Evolutionary conservation across 1,140 invertebrate genomes (phyloP).

Genomic region (Wasmannia auropunctata): DNA sequence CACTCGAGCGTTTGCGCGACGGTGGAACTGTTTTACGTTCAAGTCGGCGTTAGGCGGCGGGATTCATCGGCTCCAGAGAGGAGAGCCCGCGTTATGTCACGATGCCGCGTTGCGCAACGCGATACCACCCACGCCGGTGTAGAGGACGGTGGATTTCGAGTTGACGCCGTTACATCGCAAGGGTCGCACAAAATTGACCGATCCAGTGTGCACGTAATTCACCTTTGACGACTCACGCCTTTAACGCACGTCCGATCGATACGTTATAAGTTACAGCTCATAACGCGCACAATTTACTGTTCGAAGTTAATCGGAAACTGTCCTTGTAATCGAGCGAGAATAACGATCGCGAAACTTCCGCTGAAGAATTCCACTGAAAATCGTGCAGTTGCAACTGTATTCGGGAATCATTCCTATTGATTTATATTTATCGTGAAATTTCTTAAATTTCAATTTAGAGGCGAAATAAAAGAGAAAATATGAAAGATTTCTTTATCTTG

Average conservation of each 20-base stretch:
- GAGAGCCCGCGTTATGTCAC: slow-evolving; percentile 26
- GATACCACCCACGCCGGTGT: slow-evolving; percentile 2
- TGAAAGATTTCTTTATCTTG: neutral
- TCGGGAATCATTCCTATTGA: neutral
- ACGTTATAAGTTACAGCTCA: neutral
- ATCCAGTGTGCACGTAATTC: neutral
- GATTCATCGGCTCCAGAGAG: slow-evolving; percentile 75
- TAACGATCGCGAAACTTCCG: neutral
- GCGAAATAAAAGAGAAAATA: neutral
- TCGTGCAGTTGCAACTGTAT: neutral
- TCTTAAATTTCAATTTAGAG: neutral
- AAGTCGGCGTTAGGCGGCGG: slow-evolving; percentile 76
- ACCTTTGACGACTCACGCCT: slow-evolving; percentile 19
- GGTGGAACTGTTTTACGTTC: slow-evolving; percentile 76
- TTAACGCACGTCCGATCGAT: neutral
- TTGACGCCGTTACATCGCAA: slow-evolving; percentile 19
- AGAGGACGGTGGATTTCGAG: slow-evolving; percentile 28
- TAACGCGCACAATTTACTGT: neutral
- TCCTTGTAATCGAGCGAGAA: neutral
- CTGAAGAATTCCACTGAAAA: neutral
- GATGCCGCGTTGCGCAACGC: slow-evolving; percentile 49
- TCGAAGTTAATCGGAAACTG: slow-evolving; percentile 11
- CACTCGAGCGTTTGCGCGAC: slow-evolving; percentile 63
- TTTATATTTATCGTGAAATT: neutral
- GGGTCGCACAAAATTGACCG: slow-evolving; percentile 35